These are phyloP conservation scores for Ceratoteleas bidentatus DNA, from an alignment of 1,140 invertebrate species.

Conservation along the genomic window DNA sequence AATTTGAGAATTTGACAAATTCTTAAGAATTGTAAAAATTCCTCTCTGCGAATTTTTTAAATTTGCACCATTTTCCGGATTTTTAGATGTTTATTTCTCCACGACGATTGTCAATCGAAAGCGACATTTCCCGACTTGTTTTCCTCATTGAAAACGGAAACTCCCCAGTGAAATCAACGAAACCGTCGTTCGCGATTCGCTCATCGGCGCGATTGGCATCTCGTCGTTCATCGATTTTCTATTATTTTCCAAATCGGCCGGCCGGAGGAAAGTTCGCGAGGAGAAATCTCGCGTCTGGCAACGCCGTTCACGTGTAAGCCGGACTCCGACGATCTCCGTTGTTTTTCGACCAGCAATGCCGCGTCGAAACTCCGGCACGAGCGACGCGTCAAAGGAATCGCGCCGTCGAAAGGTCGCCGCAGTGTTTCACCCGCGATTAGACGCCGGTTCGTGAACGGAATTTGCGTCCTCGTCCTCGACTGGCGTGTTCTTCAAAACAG, in stretches of 20 bases:
- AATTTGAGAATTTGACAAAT: too few species aligned
- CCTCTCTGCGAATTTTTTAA: too few species aligned
- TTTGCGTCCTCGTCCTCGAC: constrained; percentile 13
- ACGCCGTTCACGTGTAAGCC: constrained; percentile 2
- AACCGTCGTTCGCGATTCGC: neutral
- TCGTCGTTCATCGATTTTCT: constrained; percentile 34
- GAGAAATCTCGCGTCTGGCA: constrained; percentile 59
- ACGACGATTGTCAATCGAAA: too few species aligned
- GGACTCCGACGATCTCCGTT: too few species aligned
- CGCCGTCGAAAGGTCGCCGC: constrained; percentile 32
- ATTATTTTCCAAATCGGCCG: constrained; percentile 55
- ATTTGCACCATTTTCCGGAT: too few species aligned
- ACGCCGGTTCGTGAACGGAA: constrained; percentile 23
- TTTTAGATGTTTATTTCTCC: too few species aligned
- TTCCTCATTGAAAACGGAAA: neutral
- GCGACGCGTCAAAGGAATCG: constrained; percentile 51
- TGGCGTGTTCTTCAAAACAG: constrained; percentile 10
- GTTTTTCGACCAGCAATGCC: too few species aligned
- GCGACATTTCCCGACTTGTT: too few species aligned
- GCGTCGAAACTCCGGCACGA: constrained; percentile 46
- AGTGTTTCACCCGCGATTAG: constrained; percentile 23
- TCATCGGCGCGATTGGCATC: constrained; percentile 1
- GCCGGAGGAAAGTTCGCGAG: constrained; percentile 44
- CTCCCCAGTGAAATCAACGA: constrained; percentile 30
- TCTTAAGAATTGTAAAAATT: too few species aligned